Evolutionary conservation across 2,888 invertebrate species (phyloP).

Genomic region (Leptopilina drosophilae): DNA sequence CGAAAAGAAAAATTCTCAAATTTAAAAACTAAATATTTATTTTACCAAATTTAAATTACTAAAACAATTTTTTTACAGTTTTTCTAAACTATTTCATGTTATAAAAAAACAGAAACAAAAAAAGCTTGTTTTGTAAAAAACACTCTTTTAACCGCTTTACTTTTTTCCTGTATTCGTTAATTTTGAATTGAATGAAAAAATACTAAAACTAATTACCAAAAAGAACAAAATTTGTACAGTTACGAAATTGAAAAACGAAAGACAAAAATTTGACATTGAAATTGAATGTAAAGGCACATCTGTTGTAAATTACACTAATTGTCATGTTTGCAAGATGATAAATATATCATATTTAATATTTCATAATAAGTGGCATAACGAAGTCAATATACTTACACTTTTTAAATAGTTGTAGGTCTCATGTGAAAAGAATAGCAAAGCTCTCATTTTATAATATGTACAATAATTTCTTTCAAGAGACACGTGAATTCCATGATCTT

Average conservation of each 20-base stretch:
- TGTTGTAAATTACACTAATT: not conserved
- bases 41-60: too few species aligned
- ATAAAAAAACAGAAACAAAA: too few species aligned
- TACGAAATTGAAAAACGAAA: not conserved
- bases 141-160: too few species aligned
- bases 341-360: not conserved
- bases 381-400: not conserved
- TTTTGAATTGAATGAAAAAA: too few species aligned
- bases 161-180: too few species aligned
- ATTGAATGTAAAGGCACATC: not conserved
- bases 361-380: slow-evolving; percentile 3
- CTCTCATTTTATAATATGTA: not conserved
- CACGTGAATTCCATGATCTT: not conserved
- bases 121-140: too few species aligned
- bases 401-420: not conserved
- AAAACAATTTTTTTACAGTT: too few species aligned
- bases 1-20: too few species aligned
- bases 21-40: too few species aligned
- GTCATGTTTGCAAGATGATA: slow-evolving; percentile 1
- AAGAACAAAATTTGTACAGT: too few species aligned
- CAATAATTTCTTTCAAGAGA: not conserved
- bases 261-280: not conserved
- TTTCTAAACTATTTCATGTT: too few species aligned
- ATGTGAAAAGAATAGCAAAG: not conserved
- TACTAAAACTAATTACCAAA: too few species aligned